Evolutionary conservation across 2,113 vertebrate species (phyloP).

Genomic region (Aptenodytes forsteri): DNA sequence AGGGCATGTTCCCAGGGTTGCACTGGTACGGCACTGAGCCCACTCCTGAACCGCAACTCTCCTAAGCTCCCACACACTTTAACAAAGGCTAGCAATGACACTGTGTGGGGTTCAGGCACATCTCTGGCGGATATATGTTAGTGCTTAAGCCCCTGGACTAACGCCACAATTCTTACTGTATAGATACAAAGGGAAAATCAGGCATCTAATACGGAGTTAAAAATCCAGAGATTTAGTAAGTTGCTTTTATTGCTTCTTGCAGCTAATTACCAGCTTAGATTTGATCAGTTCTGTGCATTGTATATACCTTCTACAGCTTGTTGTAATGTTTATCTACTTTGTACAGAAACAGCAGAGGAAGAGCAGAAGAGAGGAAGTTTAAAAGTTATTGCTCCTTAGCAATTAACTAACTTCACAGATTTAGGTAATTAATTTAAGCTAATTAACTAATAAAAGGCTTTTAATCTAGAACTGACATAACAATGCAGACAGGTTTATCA

Average conservation of each 20-base stretch:
- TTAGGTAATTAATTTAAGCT: background rate
- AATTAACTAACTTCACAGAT: background rate
- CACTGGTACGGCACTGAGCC: background rate
- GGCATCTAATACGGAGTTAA: background rate
- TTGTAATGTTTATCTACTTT: background rate
- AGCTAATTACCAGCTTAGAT: background rate
- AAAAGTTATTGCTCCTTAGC: background rate
- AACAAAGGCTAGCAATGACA: background rate
- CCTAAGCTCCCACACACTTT: background rate
- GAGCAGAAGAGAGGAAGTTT: background rate
- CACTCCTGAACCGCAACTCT: background rate
- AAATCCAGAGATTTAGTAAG: background rate
- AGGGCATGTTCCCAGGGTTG: background rate
- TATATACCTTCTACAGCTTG: background rate
- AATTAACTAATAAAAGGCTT: background rate
- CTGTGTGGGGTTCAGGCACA: background rate
- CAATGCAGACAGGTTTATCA: background rate
- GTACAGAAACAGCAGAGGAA: background rate
- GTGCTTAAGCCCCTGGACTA: background rate
- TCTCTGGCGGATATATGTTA: rapidly evolving
- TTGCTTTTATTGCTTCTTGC: background rate
- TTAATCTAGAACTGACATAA: background rate
- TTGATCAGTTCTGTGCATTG: background rate
- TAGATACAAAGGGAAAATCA: background rate
- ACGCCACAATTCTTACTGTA: background rate